A percentile compares a stretch with the other conserved stretches of the same genome.
phyloP scores from a whole-genome alignment of 2,113 vertebrate species.

The Deroptyus accipitrinus region DNA sequence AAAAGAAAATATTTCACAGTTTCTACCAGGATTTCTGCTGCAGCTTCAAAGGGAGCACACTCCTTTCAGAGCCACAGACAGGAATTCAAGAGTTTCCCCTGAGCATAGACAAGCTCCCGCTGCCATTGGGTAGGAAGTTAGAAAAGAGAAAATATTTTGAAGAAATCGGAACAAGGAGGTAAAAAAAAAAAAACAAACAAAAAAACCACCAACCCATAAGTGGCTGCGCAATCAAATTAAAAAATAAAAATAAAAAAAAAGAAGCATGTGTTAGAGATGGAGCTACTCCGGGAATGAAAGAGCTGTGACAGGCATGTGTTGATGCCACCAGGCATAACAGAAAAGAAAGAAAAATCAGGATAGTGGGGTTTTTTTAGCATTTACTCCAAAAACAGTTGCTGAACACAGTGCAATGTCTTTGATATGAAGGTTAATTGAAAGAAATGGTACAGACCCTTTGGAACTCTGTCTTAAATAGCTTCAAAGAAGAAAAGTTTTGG shows the following conservation, averaged over 20 bases:
- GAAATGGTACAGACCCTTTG: constrained; percentile 12
- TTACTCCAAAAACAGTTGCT: constrained; percentile 51
- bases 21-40: neutral
- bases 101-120: neutral
- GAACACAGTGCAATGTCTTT: constrained; percentile 16
- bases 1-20: neutral
- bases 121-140: neutral
- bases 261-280: neutral
- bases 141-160: constrained; percentile 1
- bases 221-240: neutral
- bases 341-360: constrained; percentile 17
- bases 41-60: neutral
- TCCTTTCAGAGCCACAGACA: neutral
- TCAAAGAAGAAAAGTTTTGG: constrained; percentile 6
- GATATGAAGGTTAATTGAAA: constrained; percentile 69
- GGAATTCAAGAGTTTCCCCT: neutral
- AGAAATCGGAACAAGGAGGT: neutral
- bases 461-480: neutral
- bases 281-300: constrained; percentile 49
- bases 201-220: neutral
- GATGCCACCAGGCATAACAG: constrained; percentile 71
- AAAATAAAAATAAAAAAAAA: neutral
- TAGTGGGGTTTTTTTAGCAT: neutral
- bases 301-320: constrained; percentile 46
- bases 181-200: neutral